Conservation (phyloP, 2,113 vertebrate species). For the Festucalex cinctus region DNA sequence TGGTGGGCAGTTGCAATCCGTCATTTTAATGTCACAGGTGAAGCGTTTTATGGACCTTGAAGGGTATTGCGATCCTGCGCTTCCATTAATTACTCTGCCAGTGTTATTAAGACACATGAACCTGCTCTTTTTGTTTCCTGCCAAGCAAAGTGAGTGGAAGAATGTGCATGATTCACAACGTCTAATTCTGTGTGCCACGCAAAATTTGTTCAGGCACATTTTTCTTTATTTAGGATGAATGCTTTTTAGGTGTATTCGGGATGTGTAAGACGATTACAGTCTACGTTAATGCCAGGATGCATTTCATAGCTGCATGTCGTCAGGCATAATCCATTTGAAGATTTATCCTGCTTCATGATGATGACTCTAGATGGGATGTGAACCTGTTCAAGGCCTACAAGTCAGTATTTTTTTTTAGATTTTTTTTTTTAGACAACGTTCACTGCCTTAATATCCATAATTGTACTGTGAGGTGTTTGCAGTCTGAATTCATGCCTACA, state of each 20-base stretch:
- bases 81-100: slow-evolving; percentile 8
- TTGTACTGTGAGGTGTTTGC: too few relatives aligned
- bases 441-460: too few relatives aligned
- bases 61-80: background rate
- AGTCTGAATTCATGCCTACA: too few relatives aligned
- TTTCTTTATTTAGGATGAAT: slow-evolving; percentile 4
- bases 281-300: slow-evolving; percentile 18
- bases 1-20: slow-evolving; percentile 2
- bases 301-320: slow-evolving; percentile 11
- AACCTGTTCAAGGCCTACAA: too few relatives aligned
- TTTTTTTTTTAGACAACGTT: too few relatives aligned
- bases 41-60: slow-evolving; percentile 12
- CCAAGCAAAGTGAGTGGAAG: background rate
- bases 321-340: background rate
- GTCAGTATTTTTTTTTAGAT: too few relatives aligned
- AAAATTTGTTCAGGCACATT: background rate
- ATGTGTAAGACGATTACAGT: slow-evolving; percentile 12
- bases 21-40: slow-evolving; percentile 14
- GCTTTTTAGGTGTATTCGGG: slow-evolving; percentile 20
- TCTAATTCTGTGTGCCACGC: background rate
- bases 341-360: background rate
- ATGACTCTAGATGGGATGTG: slow-evolving; percentile 3
- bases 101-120: slow-evolving; percentile 7
- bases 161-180: slow-evolving; percentile 10
- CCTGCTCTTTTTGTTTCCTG: slow-evolving; percentile 3